These are phyloP conservation scores for Encarsia formosa DNA, from an alignment of 2,888 invertebrate genomes.

Conservation along the genomic window DNA sequence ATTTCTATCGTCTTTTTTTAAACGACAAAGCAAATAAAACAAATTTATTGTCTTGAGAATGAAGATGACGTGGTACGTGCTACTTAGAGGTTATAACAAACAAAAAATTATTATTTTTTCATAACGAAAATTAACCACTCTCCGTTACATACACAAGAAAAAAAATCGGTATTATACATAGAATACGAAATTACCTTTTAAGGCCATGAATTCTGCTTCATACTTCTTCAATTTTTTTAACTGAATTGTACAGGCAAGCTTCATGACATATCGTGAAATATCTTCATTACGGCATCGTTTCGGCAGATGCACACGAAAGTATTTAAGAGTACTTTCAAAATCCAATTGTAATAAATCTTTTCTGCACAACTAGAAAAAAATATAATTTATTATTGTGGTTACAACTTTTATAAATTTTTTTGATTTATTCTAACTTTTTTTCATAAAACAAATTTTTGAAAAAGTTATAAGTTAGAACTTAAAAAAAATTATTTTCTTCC, in stretches of 20 bases:
- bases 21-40: too few species aligned
- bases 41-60: too few species aligned
- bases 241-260: slow-evolving; percentile 84
- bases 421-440: neutral
- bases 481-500: too few species aligned
- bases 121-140: too few species aligned
- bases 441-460: neutral
- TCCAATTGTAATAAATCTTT: slow-evolving; percentile 88
- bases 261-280: slow-evolving; percentile 82
- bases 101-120: too few species aligned
- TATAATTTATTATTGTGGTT: neutral
- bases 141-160: too few species aligned
- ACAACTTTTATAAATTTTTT: neutral
- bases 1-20: too few species aligned
- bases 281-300: slow-evolving; percentile 93
- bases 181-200: slow-evolving; percentile 63
- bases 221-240: slow-evolving; percentile 93
- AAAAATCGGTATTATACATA: slow-evolving; percentile 47
- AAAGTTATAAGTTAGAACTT: too few species aligned
- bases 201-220: slow-evolving; percentile 79
- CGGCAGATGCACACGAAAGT: slow-evolving; percentile 94
- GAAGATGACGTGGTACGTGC: too few species aligned
- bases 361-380: slow-evolving; percentile 63
- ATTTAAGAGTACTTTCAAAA: slow-evolving; percentile 96
- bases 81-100: too few species aligned